phyloP scores from a whole-genome alignment of 37 sponge, comb jelly and placozoan species.

The Petrosia ficiformis region DNA sequence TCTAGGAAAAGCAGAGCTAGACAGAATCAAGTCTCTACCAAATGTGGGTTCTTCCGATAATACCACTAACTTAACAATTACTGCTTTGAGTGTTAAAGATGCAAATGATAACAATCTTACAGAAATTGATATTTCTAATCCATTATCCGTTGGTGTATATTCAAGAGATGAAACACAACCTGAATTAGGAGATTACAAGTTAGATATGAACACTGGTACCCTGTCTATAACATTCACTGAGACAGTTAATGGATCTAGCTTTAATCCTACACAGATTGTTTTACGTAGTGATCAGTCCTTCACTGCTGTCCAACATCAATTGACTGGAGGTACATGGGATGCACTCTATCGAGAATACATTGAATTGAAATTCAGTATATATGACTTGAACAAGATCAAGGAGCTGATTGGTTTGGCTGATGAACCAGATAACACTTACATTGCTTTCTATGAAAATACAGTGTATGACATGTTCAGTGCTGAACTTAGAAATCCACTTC shows the following conservation, averaged over 20 bases:
- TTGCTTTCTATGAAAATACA: slow-evolving; percentile 27
- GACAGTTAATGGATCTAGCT: slow-evolving; percentile 74
- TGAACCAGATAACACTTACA: slow-evolving; percentile 20
- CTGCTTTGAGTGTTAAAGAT: slow-evolving; percentile 45
- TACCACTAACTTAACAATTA: slow-evolving; percentile 37
- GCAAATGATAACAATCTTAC: slow-evolving; percentile 28
- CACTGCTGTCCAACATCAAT: neutral
- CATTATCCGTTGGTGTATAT: slow-evolving; percentile 16
- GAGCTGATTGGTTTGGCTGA: slow-evolving; percentile 68
- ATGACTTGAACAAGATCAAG: slow-evolving; percentile 83
- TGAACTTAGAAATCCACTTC: slow-evolving; percentile 31
- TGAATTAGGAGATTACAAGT: slow-evolving; percentile 26
- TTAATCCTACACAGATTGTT: slow-evolving; percentile 51
- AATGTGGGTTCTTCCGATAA: slow-evolving; percentile 32
- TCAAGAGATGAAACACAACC: slow-evolving; percentile 55
- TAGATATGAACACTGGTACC: slow-evolving; percentile 67
- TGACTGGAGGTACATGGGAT: slow-evolving; percentile 69
- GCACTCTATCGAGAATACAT: slow-evolving; percentile 21
- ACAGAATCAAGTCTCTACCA: slow-evolving; percentile 62
- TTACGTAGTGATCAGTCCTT: slow-evolving; percentile 4
- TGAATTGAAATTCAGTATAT: slow-evolving; percentile 32
- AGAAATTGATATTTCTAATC: neutral
- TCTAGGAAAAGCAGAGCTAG: slow-evolving; percentile 52
- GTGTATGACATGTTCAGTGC: slow-evolving; percentile 69
- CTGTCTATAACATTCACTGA: slow-evolving; percentile 63